Evolutionary conservation across 2,888 invertebrate genomes (phyloP).

Genomic region (Lepidocyrtinus sp.): DNA sequence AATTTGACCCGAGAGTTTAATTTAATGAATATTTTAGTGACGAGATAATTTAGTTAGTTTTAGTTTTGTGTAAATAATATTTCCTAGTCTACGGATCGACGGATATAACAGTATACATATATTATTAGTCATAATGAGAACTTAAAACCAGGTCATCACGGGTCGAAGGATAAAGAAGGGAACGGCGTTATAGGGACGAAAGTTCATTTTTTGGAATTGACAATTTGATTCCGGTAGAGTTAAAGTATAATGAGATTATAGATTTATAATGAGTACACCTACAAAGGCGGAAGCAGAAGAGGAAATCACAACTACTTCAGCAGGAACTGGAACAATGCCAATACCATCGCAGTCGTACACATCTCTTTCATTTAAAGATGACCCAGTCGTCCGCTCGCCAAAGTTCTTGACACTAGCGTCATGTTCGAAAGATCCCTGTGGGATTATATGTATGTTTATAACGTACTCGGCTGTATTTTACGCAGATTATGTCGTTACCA

Average conservation of each 20-base stretch:
- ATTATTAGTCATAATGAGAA: no score
- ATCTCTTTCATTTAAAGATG: constrained; percentile 25
- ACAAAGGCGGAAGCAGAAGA: constrained; percentile 32
- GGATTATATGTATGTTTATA: constrained; percentile 84
- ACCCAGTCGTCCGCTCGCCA: constrained; percentile 42
- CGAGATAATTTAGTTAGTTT: no score
- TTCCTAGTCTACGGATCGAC: no score
- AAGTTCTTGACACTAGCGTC: constrained; percentile 73
- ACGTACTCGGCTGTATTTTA: constrained; percentile 87
- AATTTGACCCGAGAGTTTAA: no score
- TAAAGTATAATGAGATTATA: no score
- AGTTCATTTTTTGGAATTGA: no score
- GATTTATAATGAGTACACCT: constrained; percentile 46
- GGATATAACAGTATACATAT: no score
- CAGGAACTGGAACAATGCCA: constrained; percentile 33
- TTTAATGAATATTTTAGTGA: no score
- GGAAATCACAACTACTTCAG: constrained; percentile 2
- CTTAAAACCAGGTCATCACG: no score
- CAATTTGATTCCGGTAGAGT: neutral
- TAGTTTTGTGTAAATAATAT: no score
- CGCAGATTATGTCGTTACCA: constrained; percentile 88
- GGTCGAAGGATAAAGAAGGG: no score
- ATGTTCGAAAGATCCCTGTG: constrained; percentile 88
- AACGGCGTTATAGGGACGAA: no score
- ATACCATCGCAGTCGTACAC: constrained; percentile 30